phyloP scores from a whole-genome alignment of 2,113 vertebrate genomes.

The Sturnus vulgaris region DNA sequence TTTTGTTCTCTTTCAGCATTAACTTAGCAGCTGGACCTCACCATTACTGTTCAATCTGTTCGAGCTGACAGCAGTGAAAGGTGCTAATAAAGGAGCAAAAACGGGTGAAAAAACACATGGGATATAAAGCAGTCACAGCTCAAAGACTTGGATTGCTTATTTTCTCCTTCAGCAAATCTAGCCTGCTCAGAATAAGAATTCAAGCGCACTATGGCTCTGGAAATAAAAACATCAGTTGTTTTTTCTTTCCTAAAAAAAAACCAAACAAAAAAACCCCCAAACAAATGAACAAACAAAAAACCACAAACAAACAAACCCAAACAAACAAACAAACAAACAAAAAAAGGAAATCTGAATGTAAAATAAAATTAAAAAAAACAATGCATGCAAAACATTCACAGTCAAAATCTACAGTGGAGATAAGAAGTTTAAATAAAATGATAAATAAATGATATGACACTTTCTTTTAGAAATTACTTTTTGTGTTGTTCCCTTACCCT shows the following conservation, averaged over 20 bases:
- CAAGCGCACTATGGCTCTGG: neutral
- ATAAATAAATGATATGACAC: neutral
- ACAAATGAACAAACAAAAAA: too few species aligned
- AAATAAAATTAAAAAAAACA: neutral
- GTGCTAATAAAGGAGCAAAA: conserved; percentile 51
- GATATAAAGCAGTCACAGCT: neutral
- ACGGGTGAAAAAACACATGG: neutral
- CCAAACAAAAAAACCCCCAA: too few species aligned
- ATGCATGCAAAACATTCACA: neutral
- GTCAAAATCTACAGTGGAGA: neutral
- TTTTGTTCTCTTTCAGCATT: conserved; percentile 19
- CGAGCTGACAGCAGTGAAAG: conserved; percentile 13
- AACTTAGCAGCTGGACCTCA: conserved; percentile 28
- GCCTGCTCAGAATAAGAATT: conserved; percentile 16
- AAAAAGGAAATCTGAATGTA: neutral
- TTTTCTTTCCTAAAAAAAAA: neutral
- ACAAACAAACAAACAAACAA: neutral
- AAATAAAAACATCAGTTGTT: neutral
- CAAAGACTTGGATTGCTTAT: neutral
- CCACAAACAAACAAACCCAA: too few species aligned
- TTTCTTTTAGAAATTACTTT: neutral
- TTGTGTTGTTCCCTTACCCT: rapidly evolving
- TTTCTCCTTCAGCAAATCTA: conserved; percentile 35
- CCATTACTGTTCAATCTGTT: conserved; percentile 44
- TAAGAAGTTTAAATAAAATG: neutral